phyloP scores from a whole-genome alignment of 2,888 invertebrate genomes.

The Trypoxylon attenuatum region DNA sequence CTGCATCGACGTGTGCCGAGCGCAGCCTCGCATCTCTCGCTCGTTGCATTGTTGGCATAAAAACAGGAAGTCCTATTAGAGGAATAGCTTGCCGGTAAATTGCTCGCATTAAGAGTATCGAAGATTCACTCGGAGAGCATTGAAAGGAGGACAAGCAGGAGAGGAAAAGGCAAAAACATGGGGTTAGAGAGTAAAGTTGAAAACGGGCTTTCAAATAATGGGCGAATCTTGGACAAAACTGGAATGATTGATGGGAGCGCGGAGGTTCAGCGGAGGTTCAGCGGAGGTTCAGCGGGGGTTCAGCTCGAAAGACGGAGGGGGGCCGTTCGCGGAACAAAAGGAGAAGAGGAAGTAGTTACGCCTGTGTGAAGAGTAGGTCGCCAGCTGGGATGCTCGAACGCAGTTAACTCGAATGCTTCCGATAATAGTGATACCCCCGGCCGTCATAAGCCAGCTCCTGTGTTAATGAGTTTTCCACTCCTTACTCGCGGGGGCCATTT shows the following conservation, averaged over 20 bases:
- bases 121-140: slow-evolving; percentile 9
- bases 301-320: slow-evolving; percentile 18
- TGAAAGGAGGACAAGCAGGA: slow-evolving; percentile 3
- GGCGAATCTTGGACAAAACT: slow-evolving; percentile 54
- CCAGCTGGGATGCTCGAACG: slow-evolving; percentile 38
- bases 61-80: not conserved
- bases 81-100: slow-evolving; percentile 5
- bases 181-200: slow-evolving; percentile 7
- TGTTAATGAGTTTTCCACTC: slow-evolving; percentile 49
- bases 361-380: slow-evolving; percentile 39
- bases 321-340: slow-evolving; percentile 52
- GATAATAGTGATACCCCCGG: slow-evolving; percentile 55
- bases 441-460: slow-evolving; percentile 43
- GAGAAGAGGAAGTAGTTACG: slow-evolving; percentile 50
- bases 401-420: slow-evolving; percentile 52
- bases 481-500: slow-evolving; percentile 41
- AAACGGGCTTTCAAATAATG: slow-evolving; percentile 44
- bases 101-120: slow-evolving; percentile 27
- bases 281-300: slow-evolving; percentile 1
- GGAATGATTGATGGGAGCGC: slow-evolving; percentile 57
- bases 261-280: slow-evolving; percentile 8
- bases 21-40: no score
- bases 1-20: no score
- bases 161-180: slow-evolving; percentile 8
- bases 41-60: not conserved